These are phyloP conservation scores for Pseudorectes ferrugineus DNA, from an alignment of 2,113 vertebrate species.

Conservation along the genomic window DNA sequence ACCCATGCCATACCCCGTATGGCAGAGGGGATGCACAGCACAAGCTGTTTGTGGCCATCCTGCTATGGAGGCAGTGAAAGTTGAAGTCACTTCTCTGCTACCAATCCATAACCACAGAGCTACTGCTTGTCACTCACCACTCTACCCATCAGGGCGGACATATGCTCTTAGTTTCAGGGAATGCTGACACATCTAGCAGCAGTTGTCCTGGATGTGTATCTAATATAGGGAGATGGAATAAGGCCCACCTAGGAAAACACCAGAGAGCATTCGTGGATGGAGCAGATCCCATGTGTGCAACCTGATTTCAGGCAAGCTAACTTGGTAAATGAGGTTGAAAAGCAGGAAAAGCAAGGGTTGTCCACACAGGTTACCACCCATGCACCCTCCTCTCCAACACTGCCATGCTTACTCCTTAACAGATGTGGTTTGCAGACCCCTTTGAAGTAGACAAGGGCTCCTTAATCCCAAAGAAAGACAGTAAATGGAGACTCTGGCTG, in stretches of 20 bases:
- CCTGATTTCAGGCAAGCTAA: neutral
- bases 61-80: neutral
- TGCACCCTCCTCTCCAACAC: neutral
- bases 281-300: neutral
- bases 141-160: neutral
- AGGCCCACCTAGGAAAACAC: neutral
- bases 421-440: neutral
- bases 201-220: neutral
- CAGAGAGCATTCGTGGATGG: fast-evolving
- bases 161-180: neutral
- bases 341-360: neutral
- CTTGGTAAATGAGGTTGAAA: neutral
- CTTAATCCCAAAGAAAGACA: neutral
- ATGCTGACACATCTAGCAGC: fast-evolving
- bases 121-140: neutral
- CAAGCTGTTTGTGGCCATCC: neutral
- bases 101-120: neutral
- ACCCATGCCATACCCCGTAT: fast-evolving
- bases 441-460: neutral
- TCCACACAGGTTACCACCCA: neutral
- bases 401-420: neutral
- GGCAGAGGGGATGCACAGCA: fast-evolving
- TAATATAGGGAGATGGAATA: neutral
- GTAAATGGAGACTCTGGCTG: neutral
- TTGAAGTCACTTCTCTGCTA: neutral